A percentile compares a stretch with the other conserved stretches of the same genome.
Conservation (phyloP, 2,888 invertebrate genomes). For the Drosophila tripunctata region DNA sequence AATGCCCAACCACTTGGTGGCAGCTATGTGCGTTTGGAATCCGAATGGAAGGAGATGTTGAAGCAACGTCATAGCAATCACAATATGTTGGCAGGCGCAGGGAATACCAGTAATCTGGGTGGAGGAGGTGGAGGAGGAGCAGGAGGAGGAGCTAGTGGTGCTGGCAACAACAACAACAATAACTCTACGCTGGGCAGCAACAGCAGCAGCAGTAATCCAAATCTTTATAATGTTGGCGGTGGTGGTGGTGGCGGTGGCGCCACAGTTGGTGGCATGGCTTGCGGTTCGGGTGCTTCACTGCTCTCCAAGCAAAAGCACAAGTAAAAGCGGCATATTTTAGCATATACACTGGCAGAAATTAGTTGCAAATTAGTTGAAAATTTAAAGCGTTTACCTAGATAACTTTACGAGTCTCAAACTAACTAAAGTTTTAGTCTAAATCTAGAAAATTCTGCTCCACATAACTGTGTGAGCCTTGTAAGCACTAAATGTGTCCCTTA, state of each 20-base stretch:
- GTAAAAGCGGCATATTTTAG: no score
- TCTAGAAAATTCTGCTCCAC: no score
- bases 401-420: no score
- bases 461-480: no score
- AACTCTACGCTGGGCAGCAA: constrained; percentile 10
- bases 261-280: constrained; percentile 23
- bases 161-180: not conserved
- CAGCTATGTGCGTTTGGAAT: constrained; percentile 90
- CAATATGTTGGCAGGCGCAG: constrained; percentile 22
- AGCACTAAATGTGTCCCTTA: no score
- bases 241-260: constrained; percentile 9
- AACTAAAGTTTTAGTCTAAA: no score
- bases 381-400: no score
- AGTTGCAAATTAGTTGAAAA: constrained; percentile 14
- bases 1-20: constrained; percentile 86
- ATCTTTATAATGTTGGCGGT: constrained; percentile 16
- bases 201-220: constrained; percentile 34
- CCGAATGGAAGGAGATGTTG: constrained; percentile 89
- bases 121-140: not conserved
- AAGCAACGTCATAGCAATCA: constrained; percentile 77
- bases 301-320: constrained; percentile 70
- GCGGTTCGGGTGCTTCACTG: constrained; percentile 20
- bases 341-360: no score
- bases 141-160: not conserved
- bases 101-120: constrained; percentile 12